These are phyloP conservation scores for Zaprionus ghesquierei DNA, from an alignment of 1,140 invertebrate genomes.

Conservation along the genomic window DNA sequence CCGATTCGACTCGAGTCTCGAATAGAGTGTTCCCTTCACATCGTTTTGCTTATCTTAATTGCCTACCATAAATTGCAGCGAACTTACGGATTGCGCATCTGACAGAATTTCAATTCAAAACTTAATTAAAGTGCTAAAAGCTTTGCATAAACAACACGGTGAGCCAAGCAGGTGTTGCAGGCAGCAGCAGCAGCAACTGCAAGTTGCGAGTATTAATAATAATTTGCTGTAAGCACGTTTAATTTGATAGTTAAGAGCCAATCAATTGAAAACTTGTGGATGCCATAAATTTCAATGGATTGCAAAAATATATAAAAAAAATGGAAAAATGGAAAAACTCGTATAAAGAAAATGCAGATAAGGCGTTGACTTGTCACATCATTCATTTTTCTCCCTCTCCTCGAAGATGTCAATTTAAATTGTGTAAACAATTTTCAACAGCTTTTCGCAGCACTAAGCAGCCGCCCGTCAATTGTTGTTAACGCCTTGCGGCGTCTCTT, in stretches of 20 bases:
- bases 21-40: not conserved
- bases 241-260: slow-evolving; percentile 63
- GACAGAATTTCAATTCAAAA: slow-evolving; percentile 44
- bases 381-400: slow-evolving; percentile 53
- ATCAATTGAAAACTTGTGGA: slow-evolving; percentile 61
- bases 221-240: slow-evolving; percentile 56
- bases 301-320: too few relatives aligned
- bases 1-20: not conserved
- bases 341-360: slow-evolving; percentile 46
- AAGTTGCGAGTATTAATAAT: slow-evolving; percentile 55
- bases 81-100: not conserved
- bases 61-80: slow-evolving; percentile 49
- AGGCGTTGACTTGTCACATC: slow-evolving; percentile 57
- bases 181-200: slow-evolving; percentile 8
- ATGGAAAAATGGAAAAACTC: slow-evolving; percentile 22
- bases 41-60: slow-evolving; percentile 50
- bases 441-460: slow-evolving; percentile 17
- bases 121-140: slow-evolving; percentile 69
- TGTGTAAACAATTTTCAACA: slow-evolving; percentile 37
- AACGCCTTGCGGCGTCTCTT: slow-evolving; percentile 16
- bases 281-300: slow-evolving; percentile 74
- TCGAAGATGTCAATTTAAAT: slow-evolving; percentile 38
- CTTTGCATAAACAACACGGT: slow-evolving; percentile 49
- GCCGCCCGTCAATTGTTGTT: slow-evolving; percentile 61
- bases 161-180: slow-evolving; percentile 38